Base-by-base conservation (phyloP, 2,797 vertebrate species). In the Dipus sagitta region DNA sequence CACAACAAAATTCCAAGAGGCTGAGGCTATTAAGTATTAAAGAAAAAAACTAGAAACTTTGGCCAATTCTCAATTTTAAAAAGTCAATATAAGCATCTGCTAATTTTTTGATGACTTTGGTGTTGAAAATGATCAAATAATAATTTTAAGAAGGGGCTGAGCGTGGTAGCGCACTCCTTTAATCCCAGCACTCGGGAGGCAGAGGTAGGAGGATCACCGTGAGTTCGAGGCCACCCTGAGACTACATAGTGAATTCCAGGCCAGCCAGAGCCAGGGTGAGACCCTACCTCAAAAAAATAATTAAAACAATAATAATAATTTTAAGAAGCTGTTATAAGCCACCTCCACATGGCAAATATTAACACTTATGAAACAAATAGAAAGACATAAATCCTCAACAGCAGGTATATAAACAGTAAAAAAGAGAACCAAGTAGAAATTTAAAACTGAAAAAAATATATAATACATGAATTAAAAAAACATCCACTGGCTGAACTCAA, bases 311-410 rank as follows among this genome's bases (percentile, higher is more conserved):
- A 52, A 47, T 60, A 68, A 28, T 42, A 2, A 9, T 94, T 80
- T 88, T 88, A 84, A 85, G 75, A 65, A 92, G 71, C 34, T 79
- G 42, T 71, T 62, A 26, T 65, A 79, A 82, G 18, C 34, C 6
- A 60, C 26, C 20, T 91, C 34, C 5, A 47, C 14, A 18, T 71
- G 26, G 20, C 6, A 42, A 88, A 78, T 26, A 4, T 32, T 72
- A 93, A 60, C 67, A 54, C 11, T 77, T 52, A 76, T 91, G 26
- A 86, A 95, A 93, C 75, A 87, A 91, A 64, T 38, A 14, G 47
- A 75, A 85, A 81, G 14, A 68, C 54, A 58, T 3, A 58, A 58
- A 58, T 58, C 17, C n/a, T 91, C 26, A 88, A 71, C 17, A 52
- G 65, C 34, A 74, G 86, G 76, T 30, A 87, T 24, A 15, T 54